A percentile compares a stretch with the other conserved stretches of the same genome.
Evolutionary conservation across 2,113 vertebrate species (phyloP).

Genomic region (Mastomys coucha): DNA sequence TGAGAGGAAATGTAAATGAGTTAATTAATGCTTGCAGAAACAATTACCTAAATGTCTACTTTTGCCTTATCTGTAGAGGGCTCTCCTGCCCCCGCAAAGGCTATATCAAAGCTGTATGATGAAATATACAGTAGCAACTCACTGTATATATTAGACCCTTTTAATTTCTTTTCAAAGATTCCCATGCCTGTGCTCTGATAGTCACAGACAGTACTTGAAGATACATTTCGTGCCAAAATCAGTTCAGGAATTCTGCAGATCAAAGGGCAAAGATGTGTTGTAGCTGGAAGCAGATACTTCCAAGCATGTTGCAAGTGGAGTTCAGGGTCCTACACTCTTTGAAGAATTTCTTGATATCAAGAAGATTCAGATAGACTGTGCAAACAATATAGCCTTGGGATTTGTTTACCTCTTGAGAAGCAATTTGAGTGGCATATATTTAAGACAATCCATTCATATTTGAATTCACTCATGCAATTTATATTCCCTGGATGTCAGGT

Average conservation of each 20-base stretch:
- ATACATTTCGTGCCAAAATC: constrained; percentile 31
- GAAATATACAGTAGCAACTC: background rate
- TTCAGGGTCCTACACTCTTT: background rate
- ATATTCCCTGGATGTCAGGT: constrained; percentile 14
- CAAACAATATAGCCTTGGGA: constrained; percentile 21
- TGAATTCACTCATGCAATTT: constrained; percentile 46
- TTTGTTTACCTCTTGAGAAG: background rate
- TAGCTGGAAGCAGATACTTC: constrained; percentile 19
- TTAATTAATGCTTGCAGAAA: background rate
- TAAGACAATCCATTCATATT: constrained; percentile 38
- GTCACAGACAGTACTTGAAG: background rate
- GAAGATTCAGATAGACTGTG: constrained; percentile 16
- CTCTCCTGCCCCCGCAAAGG: background rate
- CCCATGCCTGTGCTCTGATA: background rate
- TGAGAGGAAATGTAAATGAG: background rate
- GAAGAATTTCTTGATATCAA: background rate
- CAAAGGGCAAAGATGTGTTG: background rate
- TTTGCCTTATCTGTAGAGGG: background rate
- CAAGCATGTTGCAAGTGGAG: background rate
- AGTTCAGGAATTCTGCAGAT: constrained; percentile 33
- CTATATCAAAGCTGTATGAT: constrained; percentile 13
- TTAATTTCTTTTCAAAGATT: background rate
- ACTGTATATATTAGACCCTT: background rate
- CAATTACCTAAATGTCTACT: background rate
- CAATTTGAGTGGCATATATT: constrained; percentile 57